Base-by-base conservation (phyloP, 37 sponge, comb jelly and placozoan species). In the Cliona cf. orientalis region DNA sequence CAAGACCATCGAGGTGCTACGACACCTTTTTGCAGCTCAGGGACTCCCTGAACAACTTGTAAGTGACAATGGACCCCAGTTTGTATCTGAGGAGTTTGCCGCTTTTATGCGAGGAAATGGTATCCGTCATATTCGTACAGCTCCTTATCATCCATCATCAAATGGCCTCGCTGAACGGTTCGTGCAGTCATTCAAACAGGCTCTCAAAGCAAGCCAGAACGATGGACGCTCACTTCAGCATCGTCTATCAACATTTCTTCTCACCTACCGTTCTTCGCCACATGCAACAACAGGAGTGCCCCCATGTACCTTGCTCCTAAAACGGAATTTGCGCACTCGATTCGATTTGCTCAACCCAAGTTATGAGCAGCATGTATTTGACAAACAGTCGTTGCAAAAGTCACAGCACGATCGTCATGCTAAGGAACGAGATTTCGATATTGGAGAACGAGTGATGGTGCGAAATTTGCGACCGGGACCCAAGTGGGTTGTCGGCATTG, bases 1-100 rank as follows among this genome's bases (percentile, higher is more conserved):
- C 38, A 74, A 32, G 53, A 80, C 87, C 3, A 56, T 87, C 41
- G 67, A 74, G 66, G 81, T 49, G 25, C 53, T 87, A 38, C 74
- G 68, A 22, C 36, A 57, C 9, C 19, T 87, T 32, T 80, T 87
- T 71, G 81, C 75, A 0, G 39, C 44, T 28, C 74, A 75, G 59
- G 80, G 87, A 2, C 43, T 87, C 43, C 87, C 87, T 29, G 59
- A 66, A 1, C 75, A 80, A 34, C 23, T 87, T 25, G 81, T 80
- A 12, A 34, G 68, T 43, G 82, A 87, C 34, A 80, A 80, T 80
- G 87, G 87, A 33, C 87, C 87, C 7, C 87, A 87, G 58, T 87
- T 87, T 43, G 35, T 53, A 6, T 49, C 81, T 28, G 68, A 46
- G 17, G 81, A 87, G 34, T 80, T 87, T 28, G 21, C 29, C 9